Evolutionary conservation across 2,797 vertebrate genomes (phyloP).

Genomic region (Pelobates cultripes): DNA sequence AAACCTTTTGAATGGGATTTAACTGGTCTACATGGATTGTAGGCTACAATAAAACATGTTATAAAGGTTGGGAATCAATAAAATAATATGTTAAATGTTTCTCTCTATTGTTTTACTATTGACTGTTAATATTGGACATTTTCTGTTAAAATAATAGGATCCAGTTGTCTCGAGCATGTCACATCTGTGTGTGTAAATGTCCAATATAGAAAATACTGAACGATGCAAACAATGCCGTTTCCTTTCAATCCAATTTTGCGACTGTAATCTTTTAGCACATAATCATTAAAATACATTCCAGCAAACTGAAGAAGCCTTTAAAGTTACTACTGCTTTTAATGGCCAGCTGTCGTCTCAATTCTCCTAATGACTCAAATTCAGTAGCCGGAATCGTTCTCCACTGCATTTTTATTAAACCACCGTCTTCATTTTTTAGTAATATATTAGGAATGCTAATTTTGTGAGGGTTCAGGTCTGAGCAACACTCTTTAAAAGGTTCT

Average conservation of each 20-base stretch:
- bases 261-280: slow-evolving; percentile 32
- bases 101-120: no score
- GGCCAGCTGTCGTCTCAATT: slow-evolving; percentile 41
- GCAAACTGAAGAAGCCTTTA: slow-evolving; percentile 27
- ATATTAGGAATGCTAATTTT: no score
- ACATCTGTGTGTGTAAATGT: slow-evolving; percentile 18
- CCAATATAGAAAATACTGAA: background rate
- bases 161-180: background rate
- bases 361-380: slow-evolving; percentile 34
- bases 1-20: no score
- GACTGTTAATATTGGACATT: no score
- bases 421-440: background rate
- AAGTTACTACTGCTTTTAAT: slow-evolving; percentile 20
- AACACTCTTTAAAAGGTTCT: no score
- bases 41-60: no score
- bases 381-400: background rate
- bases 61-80: no score
- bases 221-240: slow-evolving; percentile 18
- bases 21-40: no score
- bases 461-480: no score
- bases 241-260: background rate
- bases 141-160: no score
- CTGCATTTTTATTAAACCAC: slow-evolving; percentile 4
- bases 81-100: no score
- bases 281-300: slow-evolving; percentile 27